Evolutionary conservation across 2,888 invertebrate species (phyloP).

Genomic region (Eupithecia vulgata): DNA sequence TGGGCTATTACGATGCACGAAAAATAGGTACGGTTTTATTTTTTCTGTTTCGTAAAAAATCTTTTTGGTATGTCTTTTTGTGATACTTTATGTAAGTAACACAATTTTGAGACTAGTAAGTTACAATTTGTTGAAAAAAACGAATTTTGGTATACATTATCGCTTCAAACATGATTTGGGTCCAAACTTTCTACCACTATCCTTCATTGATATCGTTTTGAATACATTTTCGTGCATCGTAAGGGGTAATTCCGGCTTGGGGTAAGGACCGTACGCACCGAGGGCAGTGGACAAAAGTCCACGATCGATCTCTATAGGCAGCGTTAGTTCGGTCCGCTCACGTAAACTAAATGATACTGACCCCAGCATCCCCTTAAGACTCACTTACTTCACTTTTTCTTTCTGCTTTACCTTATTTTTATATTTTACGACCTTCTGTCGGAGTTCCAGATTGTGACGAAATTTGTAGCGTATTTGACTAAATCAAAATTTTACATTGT

Average conservation of each 20-base stretch:
- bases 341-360: constrained; percentile 23
- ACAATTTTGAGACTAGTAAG: background rate
- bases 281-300: constrained; percentile 70
- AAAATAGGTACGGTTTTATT: background rate
- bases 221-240: constrained; percentile 14
- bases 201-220: background rate
- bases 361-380: constrained; percentile 17
- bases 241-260: constrained; percentile 22
- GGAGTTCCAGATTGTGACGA: constrained; percentile 23
- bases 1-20: constrained; percentile 22
- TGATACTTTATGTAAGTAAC: constrained; percentile 4
- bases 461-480: constrained; percentile 20
- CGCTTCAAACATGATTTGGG: constrained; percentile 1
- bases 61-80: background rate
- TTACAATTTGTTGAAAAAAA: background rate
- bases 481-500: constrained; percentile 21
- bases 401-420: background rate
- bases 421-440: constrained; percentile 23
- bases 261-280: constrained; percentile 63
- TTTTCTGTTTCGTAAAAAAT: background rate
- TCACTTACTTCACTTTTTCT: constrained; percentile 1
- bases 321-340: constrained; percentile 41
- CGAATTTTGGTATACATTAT: background rate
- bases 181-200: background rate
- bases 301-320: constrained; percentile 79